Evolutionary conservation across 2,888 invertebrate genomes (phyloP), one percentile per base, ranked within the genome.

Genomic region (Ceramica pisi): DNA sequence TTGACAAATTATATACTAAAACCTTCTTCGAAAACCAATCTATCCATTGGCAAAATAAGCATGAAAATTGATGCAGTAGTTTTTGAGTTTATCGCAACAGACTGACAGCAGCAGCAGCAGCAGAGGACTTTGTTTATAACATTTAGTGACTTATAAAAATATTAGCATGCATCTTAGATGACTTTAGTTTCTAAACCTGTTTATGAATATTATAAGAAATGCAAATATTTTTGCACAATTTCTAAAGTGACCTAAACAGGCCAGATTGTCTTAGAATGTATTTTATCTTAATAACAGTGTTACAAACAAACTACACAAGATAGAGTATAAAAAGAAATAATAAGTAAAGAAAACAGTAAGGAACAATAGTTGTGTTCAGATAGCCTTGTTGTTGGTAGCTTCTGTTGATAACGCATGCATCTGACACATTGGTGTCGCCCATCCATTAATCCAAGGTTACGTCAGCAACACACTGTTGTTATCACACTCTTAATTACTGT

Each of bases 381-480:
- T 86, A 86, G 81, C 83, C 84, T 82, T 81, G 83, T 76, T 82
- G 64, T 55, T 69, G 71, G 60, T 59, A 67, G 71, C 70, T 74
- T 61, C 23, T 26, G 48, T 65, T 85, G 89, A 89, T 90, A 89
- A 87, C 66, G 62, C 83, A 83, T 80, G 80, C 76, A 67, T 64
- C 69, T 81, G 81, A 83, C 80, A 73, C 75, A 82, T 83, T 74
- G 71, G 79, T 81, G 82, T 67, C 62, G 26, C 66, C 62, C 65
- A 76, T 71, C 72, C 80, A 82, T 84, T 85, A 86, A 84, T 83
- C 74, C 87, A 88, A 88, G 89, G 88, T 83, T 82, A 70, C 41
- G 16, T 67, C 57, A 68, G 38, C 50, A 53, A 35, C 59, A 74
- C 60, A 71, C 48, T 67, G 56, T 53, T 21, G 57, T 80, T 67